These are phyloP conservation scores for Mormoops blainvillei DNA, from an alignment of 2,113 vertebrate genomes.

Conservation along the genomic window DNA sequence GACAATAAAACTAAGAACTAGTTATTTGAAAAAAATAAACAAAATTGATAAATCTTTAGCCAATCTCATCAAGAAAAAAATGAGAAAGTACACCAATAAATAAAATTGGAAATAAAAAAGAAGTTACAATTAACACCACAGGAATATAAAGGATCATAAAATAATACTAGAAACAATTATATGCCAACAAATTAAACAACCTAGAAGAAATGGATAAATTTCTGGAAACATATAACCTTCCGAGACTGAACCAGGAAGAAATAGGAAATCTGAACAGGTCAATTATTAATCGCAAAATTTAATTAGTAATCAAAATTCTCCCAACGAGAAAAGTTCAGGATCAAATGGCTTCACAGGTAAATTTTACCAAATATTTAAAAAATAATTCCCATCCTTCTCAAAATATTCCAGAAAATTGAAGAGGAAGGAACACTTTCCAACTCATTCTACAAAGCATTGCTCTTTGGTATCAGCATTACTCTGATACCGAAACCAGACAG, in stretches of 20 bases:
- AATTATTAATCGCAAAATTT: neutral
- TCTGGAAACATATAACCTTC: neutral
- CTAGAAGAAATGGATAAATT: neutral
- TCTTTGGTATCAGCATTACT: too few relatives aligned
- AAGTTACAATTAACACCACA: neutral
- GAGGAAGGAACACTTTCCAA: neutral
- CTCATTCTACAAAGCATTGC: neutral
- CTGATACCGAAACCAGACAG: neutral
- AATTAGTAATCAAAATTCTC: neutral
- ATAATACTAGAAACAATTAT: neutral
- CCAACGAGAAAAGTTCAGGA: neutral
- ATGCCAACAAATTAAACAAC: neutral
- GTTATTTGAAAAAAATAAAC: neutral
- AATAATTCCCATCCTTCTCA: neutral
- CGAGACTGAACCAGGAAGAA: neutral
- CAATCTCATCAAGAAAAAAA: neutral
- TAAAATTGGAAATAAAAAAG: neutral
- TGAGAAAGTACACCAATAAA: neutral
- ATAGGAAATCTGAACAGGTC: neutral
- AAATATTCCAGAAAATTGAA: neutral
- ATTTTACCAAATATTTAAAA: neutral
- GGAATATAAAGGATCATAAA: neutral
- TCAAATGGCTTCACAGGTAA: neutral
- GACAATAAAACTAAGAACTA: neutral
- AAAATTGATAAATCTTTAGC: neutral